Conservation (phyloP, 1,140 invertebrate genomes). For the Drosophila lacteicornis region DNA sequence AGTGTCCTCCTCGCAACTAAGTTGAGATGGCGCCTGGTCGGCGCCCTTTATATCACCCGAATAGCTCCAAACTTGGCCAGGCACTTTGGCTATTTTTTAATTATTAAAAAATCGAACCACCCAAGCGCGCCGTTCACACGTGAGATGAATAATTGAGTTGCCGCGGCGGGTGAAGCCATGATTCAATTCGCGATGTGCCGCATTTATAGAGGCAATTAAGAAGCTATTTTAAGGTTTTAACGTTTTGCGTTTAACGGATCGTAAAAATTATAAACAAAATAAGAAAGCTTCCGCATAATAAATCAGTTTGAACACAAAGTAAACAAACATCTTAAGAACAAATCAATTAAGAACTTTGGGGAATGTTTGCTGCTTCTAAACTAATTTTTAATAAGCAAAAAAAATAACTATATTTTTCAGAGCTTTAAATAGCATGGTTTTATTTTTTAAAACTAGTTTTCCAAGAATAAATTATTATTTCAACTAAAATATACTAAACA, state of each 20-base stretch:
- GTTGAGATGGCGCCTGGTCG: neutral
- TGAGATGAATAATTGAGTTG: slow-evolving; percentile 49
- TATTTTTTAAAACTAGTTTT: too few species aligned
- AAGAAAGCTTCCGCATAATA: slow-evolving; percentile 17
- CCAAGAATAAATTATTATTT: too few species aligned
- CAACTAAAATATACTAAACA: too few species aligned
- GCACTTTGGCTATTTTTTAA: slow-evolving; percentile 14
- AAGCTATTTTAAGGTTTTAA: slow-evolving; percentile 1
- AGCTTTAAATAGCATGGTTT: too few species aligned
- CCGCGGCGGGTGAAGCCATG: neutral
- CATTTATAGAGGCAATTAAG: slow-evolving; percentile 24
- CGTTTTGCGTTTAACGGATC: slow-evolving; percentile 4
- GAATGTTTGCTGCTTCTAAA: neutral
- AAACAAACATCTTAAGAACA: neutral
- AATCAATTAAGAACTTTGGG: neutral
- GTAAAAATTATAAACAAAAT: neutral
- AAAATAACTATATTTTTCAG: too few species aligned
- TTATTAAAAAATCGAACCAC: slow-evolving; percentile 28
- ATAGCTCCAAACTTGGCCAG: neutral
- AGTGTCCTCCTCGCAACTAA: slow-evolving; percentile 3
- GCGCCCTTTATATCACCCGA: slow-evolving; percentile 5
- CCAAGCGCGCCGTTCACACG: slow-evolving; percentile 45
- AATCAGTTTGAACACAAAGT: slow-evolving; percentile 5
- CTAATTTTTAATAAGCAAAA: too few species aligned
- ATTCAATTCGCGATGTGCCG: slow-evolving; percentile 15